Conservation (phyloP, 2,888 invertebrate species). For the Eudasyphora cyanicolor region DNA sequence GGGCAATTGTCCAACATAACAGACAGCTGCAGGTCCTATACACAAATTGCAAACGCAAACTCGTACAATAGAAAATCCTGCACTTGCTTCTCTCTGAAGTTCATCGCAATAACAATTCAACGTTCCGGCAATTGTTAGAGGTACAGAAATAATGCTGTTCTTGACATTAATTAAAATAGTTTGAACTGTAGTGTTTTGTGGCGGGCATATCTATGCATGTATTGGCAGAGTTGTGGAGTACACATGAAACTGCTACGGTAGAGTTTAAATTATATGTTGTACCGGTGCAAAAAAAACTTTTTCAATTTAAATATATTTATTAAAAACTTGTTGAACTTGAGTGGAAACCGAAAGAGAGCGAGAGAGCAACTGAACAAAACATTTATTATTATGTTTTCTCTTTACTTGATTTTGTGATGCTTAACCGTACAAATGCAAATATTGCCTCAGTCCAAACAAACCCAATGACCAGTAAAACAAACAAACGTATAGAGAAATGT, state of each 20-base stretch:
- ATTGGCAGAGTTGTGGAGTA: constrained; percentile 50
- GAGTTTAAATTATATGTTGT: constrained; percentile 45
- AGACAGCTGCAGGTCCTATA: not conserved
- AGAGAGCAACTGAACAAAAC: not conserved
- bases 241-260: constrained; percentile 41
- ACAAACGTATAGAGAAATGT: not conserved
- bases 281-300: constrained; percentile 29
- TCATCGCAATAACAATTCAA: not conserved
- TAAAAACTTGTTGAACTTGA: constrained; percentile 24
- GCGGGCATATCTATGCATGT: constrained; percentile 40
- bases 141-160: constrained; percentile 21
- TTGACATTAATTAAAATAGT: constrained; percentile 63
- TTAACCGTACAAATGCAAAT: not conserved
- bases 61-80: not conserved
- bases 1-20: too few relatives aligned
- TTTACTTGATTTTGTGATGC: not conserved
- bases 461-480: not conserved
- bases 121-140: not conserved
- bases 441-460: not conserved
- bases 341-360: not conserved
- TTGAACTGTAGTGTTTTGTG: constrained; percentile 41
- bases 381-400: not conserved
- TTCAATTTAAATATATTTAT: constrained; percentile 47
- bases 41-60: not conserved
- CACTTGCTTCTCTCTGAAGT: not conserved